phyloP scores from a whole-genome alignment of 2,888 invertebrate genomes.

The Dastarcus helophoroides region DNA sequence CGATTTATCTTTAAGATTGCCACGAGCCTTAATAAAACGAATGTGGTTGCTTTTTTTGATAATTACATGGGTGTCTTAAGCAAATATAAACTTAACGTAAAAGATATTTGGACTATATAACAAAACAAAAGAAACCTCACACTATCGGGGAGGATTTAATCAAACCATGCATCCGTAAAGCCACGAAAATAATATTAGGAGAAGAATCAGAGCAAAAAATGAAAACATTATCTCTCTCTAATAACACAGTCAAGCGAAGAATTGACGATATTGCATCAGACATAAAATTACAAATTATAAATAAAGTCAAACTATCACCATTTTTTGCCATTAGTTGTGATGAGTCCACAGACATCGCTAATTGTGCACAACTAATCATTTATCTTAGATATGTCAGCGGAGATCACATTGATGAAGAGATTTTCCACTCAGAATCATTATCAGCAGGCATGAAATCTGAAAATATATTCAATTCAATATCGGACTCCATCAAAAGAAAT shows the following conservation, averaged over 20 bases:
- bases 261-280: conserved; percentile 13
- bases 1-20: too few species aligned
- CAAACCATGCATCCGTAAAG: conserved; percentile 11
- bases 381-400: conserved; percentile 7
- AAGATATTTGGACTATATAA: conserved; percentile 10
- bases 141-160: conserved; percentile 11
- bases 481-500: conserved; percentile 1
- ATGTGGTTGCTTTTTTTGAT: too few species aligned
- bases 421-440: conserved; percentile 12
- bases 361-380: conserved; percentile 11
- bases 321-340: conserved; percentile 13
- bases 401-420: conserved; percentile 12
- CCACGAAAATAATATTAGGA: conserved; percentile 11
- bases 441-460: conserved; percentile 13
- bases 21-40: too few species aligned
- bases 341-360: conserved; percentile 11
- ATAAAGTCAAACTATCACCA: conserved; percentile 4
- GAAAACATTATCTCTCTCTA: conserved; percentile 12
- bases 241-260: conserved; percentile 14
- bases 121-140: conserved; percentile 16
- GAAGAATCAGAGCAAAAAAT: conserved; percentile 14
- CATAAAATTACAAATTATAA: conserved; percentile 11
- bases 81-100: conserved; percentile 1
- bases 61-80: too few species aligned
- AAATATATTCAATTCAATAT: conserved; percentile 11